A percentile compares a stretch with the other conserved stretches of the same genome.
Conservation (phyloP, 2,797 vertebrate genomes). For the Huso huso region DNA sequence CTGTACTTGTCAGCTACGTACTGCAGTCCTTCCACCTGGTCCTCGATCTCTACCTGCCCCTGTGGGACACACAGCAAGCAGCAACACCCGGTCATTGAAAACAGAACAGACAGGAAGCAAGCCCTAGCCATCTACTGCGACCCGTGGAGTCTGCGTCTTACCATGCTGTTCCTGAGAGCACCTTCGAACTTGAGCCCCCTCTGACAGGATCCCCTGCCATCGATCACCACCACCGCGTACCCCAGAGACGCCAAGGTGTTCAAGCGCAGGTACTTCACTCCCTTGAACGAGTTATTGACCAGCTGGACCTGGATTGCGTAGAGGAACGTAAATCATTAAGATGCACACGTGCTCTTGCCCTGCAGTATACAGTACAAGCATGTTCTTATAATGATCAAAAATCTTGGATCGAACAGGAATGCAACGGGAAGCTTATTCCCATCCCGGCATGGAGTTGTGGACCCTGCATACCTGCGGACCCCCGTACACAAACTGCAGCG, state of each 20-base stretch:
- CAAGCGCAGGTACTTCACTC: conserved; percentile 89
- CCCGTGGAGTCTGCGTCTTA: conserved; percentile 33
- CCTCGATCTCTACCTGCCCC: conserved; percentile 96
- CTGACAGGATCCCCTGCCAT: conserved; percentile 90
- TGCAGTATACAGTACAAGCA: not conserved
- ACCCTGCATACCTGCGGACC: conserved; percentile 79
- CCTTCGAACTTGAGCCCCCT: conserved; percentile 90
- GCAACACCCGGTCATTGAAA: not conserved
- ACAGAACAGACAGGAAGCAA: not conserved
- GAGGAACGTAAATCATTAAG: too few species aligned
- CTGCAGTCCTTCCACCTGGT: conserved; percentile 93
- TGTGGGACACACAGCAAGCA: conserved; percentile 29
- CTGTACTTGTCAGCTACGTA: conserved; percentile 89
- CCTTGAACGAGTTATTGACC: conserved; percentile 96
- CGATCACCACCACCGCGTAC: conserved; percentile 91
- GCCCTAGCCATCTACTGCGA: not conserved
- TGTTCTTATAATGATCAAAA: not conserved
- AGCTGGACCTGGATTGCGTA: conserved; percentile 74
- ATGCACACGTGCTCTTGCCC: too few species aligned
- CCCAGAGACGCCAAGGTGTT: conserved; percentile 90
- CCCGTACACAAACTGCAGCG: conserved; percentile 89
- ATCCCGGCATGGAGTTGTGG: not conserved
- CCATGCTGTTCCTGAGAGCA: conserved; percentile 95
- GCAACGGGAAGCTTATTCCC: too few species aligned
- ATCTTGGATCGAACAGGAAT: too few species aligned